Conservation (phyloP, 2,113 vertebrate species). For the Dicaeum eximium region DNA sequence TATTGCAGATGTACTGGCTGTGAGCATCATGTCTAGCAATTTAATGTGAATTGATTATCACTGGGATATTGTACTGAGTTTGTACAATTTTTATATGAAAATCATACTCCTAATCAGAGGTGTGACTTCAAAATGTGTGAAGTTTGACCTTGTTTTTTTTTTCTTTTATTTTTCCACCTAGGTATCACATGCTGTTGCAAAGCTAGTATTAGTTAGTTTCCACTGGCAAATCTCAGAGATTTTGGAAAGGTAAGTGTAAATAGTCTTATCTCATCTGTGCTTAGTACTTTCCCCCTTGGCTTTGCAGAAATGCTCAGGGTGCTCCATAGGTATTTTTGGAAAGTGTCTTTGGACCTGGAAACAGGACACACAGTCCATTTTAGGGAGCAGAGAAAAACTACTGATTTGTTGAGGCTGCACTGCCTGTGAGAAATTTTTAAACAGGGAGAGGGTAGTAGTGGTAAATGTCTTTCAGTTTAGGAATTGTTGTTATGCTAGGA, state of each 20-base stretch:
- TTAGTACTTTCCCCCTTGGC: background rate
- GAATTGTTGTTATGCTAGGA: background rate
- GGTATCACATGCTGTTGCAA: constrained; percentile 95
- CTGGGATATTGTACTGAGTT: background rate
- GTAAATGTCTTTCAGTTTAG: background rate
- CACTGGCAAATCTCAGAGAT: constrained; percentile 98
- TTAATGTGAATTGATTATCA: background rate
- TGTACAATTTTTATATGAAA: background rate
- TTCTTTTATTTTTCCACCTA: constrained; percentile 59
- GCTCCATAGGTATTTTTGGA: background rate
- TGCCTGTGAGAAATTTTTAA: background rate
- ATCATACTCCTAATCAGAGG: background rate
- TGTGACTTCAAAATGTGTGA: background rate
- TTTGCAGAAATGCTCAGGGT: background rate
- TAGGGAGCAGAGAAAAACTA: background rate
- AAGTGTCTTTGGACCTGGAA: background rate
- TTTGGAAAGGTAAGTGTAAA: constrained; percentile 87
- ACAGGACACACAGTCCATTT: background rate
- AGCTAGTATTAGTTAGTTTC: constrained; percentile 97
- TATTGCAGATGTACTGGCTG: background rate
- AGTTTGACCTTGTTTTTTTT: background rate
- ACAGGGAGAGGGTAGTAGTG: background rate
- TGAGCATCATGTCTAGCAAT: background rate
- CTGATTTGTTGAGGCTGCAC: background rate
- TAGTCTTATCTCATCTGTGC: background rate